These are phyloP conservation scores for Melanerpes formicivorus DNA, from an alignment of 2,113 vertebrate species.

Conservation along the genomic window DNA sequence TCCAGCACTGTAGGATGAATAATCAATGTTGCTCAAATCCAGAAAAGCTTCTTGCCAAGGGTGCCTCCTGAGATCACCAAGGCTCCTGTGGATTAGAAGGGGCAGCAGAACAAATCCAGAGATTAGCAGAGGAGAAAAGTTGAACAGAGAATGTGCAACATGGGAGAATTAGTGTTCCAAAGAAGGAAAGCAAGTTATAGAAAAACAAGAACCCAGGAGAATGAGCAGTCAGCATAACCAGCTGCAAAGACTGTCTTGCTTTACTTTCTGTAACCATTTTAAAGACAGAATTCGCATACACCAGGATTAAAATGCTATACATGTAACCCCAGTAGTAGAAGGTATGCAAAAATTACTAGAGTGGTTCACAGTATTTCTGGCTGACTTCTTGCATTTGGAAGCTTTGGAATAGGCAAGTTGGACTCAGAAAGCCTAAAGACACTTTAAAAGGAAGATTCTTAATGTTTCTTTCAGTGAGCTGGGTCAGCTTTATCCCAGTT, in stretches of 20 bases:
- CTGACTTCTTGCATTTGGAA: background rate
- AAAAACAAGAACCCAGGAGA: constrained; percentile 10
- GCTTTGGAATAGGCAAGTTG: background rate
- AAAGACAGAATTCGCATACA: background rate
- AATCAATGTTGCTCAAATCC: background rate
- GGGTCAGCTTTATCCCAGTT: background rate
- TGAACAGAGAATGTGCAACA: constrained; percentile 43
- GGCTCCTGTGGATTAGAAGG: constrained; percentile 37
- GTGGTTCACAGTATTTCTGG: background rate
- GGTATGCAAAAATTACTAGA: background rate
- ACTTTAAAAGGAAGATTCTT: background rate
- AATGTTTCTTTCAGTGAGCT: background rate
- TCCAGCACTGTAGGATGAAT: constrained; percentile 17
- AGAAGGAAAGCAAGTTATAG: background rate
- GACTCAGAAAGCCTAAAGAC: background rate
- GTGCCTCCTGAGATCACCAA: constrained; percentile 36
- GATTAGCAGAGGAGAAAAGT: constrained; percentile 53
- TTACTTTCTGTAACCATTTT: background rate
- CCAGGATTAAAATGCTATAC: background rate
- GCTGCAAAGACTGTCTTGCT: background rate
- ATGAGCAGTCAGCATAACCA: background rate
- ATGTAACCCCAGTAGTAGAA: background rate
- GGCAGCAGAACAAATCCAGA: constrained; percentile 51
- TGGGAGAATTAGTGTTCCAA: background rate
- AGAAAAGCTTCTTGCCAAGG: constrained; percentile 40